phyloP scores from a whole-genome alignment of 2,797 vertebrate species.

The Jordanella pulchra region DNA sequence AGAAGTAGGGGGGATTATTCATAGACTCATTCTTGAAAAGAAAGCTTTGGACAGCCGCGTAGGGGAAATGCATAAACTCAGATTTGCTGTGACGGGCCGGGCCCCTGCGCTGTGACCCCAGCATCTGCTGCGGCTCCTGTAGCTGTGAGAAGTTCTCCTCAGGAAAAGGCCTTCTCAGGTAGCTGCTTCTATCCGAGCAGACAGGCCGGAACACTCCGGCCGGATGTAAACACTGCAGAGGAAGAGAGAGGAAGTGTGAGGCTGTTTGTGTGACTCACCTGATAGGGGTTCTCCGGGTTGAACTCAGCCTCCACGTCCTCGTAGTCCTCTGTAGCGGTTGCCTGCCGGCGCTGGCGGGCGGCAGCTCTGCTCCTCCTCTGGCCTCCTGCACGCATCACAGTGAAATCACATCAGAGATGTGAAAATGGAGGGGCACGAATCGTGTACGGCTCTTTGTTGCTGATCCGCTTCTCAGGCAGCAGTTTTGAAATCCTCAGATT shows the following conservation, averaged over 20 bases:
- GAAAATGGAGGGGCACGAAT: slow-evolving; percentile 50
- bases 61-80: slow-evolving; percentile 53
- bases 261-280: slow-evolving; percentile 80
- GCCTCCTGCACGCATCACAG: slow-evolving; percentile 78
- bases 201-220: slow-evolving; percentile 33
- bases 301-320: slow-evolving; percentile 72
- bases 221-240: background rate
- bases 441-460: slow-evolving; percentile 41
- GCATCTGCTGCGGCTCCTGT: slow-evolving; percentile 73
- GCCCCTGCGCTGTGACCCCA: slow-evolving; percentile 67
- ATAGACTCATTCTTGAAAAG: slow-evolving; percentile 65
- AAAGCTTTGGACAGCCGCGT: slow-evolving; percentile 62
- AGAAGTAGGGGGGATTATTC: slow-evolving; percentile 59
- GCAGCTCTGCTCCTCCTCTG: slow-evolving; percentile 85
- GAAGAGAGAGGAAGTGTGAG: background rate
- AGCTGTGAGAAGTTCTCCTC: slow-evolving; percentile 60
- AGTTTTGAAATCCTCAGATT: slow-evolving; percentile 46
- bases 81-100: slow-evolving; percentile 69
- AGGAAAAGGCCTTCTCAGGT: slow-evolving; percentile 43
- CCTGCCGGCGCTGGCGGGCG: slow-evolving; percentile 79
- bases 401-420: slow-evolving; percentile 60
- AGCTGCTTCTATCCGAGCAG: slow-evolving; percentile 51
- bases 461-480: slow-evolving; percentile 26
- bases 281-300: slow-evolving; percentile 93
- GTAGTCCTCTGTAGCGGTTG: slow-evolving; percentile 53